Percentiles rank a stretch among this genome's conserved stretches.
phyloP scores from a whole-genome alignment of 2,888 invertebrate species.

The Callyntrura sp. region DNA sequence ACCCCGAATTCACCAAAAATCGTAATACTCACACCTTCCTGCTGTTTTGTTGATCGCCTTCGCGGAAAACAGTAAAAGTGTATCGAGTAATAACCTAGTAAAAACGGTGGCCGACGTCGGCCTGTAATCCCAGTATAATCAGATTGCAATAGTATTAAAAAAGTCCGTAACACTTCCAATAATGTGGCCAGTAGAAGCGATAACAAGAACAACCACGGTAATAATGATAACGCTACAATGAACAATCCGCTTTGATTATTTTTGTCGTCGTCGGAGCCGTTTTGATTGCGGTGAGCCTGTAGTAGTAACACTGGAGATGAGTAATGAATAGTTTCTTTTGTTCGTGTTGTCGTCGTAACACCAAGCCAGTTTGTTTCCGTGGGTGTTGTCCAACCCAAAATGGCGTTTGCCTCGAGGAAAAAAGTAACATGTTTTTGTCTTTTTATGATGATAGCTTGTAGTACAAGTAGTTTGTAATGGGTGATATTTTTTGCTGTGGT shows the following conservation, averaged over 20 bases:
- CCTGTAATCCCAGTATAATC: too few relatives aligned
- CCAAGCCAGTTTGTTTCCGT: neutral
- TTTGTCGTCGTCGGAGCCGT: neutral
- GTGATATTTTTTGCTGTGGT: constrained; percentile 48
- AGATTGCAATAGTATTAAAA: constrained; percentile 39
- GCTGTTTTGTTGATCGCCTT: too few relatives aligned
- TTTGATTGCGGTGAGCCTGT: neutral
- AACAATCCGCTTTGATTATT: constrained; percentile 1
- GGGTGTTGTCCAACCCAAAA: neutral
- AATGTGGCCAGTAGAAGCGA: neutral
- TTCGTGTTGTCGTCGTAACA: neutral
- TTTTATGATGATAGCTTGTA: constrained; percentile 45
- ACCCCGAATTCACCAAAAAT: too few relatives aligned
- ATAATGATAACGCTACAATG: neutral
- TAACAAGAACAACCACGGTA: neutral
- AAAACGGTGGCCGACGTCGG: too few relatives aligned
- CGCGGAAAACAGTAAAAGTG: neutral
- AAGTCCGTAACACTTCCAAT: constrained; percentile 23
- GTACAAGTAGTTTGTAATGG: constrained; percentile 40
- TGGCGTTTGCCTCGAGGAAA: neutral
- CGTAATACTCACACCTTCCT: too few relatives aligned
- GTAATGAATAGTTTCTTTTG: neutral
- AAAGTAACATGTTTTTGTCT: constrained; percentile 50
- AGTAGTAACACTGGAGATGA: neutral
- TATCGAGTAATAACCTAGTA: constrained; percentile 34